phyloP scores from a whole-genome alignment of 2,113 vertebrate species.

The Halcyon senegalensis region DNA sequence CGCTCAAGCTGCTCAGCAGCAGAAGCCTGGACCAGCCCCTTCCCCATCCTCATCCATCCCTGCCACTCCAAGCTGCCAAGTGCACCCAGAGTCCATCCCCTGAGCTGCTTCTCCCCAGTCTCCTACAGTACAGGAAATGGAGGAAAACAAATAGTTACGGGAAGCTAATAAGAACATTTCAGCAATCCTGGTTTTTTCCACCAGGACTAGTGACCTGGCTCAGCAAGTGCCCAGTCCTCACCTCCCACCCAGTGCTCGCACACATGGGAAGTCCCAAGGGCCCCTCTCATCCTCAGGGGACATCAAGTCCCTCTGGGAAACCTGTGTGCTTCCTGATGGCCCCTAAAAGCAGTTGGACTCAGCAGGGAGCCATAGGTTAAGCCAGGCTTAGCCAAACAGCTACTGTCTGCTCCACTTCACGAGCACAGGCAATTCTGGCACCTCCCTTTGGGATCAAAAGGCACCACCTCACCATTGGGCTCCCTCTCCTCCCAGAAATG shows the following conservation, averaged over 20 bases:
- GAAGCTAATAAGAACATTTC: neutral
- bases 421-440: neutral
- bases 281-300: neutral
- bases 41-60: neutral
- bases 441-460: neutral
- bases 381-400: neutral
- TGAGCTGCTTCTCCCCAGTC: neutral
- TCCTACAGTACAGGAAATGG: neutral
- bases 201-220: neutral
- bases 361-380: rapidly evolving
- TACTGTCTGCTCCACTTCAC: neutral
- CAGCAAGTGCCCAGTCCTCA: neutral
- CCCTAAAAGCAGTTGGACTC: neutral
- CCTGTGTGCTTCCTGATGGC: neutral
- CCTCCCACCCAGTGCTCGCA: neutral
- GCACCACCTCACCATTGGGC: rapidly evolving
- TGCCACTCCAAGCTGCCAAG: neutral
- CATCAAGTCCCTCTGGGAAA: neutral
- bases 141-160: neutral
- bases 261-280: neutral
- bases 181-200: neutral
- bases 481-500: neutral
- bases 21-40: neutral
- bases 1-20: neutral
- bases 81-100: neutral